Conservation (phyloP, 2,888 invertebrate species). For the Nipponacmea schrenckii region DNA sequence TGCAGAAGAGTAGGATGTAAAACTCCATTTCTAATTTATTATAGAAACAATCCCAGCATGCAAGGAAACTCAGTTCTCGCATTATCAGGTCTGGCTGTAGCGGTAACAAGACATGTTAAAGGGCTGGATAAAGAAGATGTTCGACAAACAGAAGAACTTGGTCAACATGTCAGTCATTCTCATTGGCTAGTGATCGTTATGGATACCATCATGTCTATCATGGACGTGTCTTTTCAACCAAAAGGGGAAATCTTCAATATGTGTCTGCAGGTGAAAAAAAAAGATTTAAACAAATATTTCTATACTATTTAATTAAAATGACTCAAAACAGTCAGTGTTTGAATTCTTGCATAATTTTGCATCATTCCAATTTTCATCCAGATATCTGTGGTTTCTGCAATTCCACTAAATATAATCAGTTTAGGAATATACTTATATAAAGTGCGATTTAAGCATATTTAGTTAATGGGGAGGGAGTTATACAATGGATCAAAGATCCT, state of each 20-base stretch:
- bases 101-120: constrained; percentile 41
- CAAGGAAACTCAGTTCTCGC: constrained; percentile 61
- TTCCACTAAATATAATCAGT: too few species aligned
- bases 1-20: too few species aligned
- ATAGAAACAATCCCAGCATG: constrained; percentile 53
- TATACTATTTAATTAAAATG: not conserved
- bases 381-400: too few species aligned
- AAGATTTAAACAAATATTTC: not conserved
- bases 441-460: too few species aligned
- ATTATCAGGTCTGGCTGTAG: constrained; percentile 48
- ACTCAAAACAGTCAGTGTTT: not conserved
- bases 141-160: constrained; percentile 37
- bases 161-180: constrained; percentile 52
- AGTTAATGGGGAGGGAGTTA: too few species aligned
- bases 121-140: constrained; percentile 40
- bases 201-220: constrained; percentile 55
- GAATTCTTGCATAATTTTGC: not conserved
- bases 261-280: constrained; percentile 64
- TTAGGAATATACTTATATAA: too few species aligned
- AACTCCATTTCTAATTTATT: too few species aligned
- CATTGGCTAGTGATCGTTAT: constrained; percentile 57
- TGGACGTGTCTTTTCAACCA: constrained; percentile 53
- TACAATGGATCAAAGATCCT: too few species aligned
- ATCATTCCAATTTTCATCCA: too few species aligned
- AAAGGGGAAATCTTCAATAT: constrained; percentile 52